Evolutionary conservation across 2,113 vertebrate genomes (phyloP).

Genomic region (Halcyon malimbica): DNA sequence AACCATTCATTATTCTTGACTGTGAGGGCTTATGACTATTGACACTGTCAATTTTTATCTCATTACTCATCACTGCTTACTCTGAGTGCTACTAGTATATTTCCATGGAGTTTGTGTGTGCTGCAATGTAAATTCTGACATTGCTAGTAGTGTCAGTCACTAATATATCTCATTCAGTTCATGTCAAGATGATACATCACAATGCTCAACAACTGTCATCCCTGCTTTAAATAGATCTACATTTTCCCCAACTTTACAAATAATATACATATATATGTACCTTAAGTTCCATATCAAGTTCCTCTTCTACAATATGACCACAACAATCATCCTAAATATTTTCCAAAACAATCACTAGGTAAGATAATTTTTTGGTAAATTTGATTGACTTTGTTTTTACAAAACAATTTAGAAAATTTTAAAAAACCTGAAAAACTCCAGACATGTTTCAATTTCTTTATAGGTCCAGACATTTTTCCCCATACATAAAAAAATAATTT

Average conservation of each 20-base stretch:
- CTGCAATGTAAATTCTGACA: constrained; percentile 83
- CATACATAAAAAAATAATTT: background rate
- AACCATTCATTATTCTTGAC: constrained; percentile 84
- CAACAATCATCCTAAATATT: background rate
- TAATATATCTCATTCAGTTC: constrained; percentile 88
- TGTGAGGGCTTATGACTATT: constrained; percentile 86
- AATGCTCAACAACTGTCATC: constrained; percentile 82
- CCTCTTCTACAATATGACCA: background rate
- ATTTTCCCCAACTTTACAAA: constrained; percentile 71
- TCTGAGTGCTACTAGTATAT: constrained; percentile 70
- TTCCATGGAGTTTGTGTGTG: constrained; percentile 80
- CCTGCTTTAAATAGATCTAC: constrained; percentile 85
- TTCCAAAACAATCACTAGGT: background rate
- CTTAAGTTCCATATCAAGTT: constrained; percentile 12
- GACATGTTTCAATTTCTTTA: background rate
- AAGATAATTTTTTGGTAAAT: background rate
- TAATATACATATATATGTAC: constrained; percentile 4
- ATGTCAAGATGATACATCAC: constrained; percentile 86
- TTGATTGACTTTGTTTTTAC: background rate
- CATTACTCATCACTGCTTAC: constrained; percentile 86
- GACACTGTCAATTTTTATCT: constrained; percentile 87
- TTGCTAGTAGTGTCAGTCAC: constrained; percentile 76
- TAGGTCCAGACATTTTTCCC: background rate
- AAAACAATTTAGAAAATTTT: background rate
- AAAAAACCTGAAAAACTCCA: background rate